phyloP scores from a whole-genome alignment of 2,113 vertebrate species.

The Petromus typicus region DNA sequence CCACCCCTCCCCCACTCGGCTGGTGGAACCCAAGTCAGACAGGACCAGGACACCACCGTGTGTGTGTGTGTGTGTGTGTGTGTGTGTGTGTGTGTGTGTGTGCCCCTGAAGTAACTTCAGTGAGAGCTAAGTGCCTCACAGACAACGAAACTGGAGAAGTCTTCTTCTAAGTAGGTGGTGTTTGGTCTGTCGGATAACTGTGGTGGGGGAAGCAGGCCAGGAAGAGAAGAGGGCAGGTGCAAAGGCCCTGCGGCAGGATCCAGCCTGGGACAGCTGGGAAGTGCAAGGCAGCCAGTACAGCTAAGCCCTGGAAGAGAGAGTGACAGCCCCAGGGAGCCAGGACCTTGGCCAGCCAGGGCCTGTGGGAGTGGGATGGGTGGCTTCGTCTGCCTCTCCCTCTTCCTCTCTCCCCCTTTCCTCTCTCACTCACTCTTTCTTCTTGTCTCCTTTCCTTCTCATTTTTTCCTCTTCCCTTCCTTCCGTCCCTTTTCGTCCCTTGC shows the following conservation, averaged over 20 bases:
- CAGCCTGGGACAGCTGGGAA: neutral
- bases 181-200: neutral
- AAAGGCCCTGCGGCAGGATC: constrained; percentile 49
- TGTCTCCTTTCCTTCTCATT: neutral
- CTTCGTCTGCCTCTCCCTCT: neutral
- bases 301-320: neutral
- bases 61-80: too few species aligned
- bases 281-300: neutral
- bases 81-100: too few species aligned
- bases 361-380: neutral
- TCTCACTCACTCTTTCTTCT: neutral
- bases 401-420: neutral
- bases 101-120: neutral
- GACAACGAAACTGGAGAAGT: neutral
- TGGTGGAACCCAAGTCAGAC: neutral
- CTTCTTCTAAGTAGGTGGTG: neutral
- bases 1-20: neutral
- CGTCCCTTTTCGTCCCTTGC: constrained; percentile 18
- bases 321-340: neutral
- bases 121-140: neutral
- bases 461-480: constrained; percentile 52
- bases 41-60: neutral
- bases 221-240: neutral
- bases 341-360: neutral
- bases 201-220: neutral